Evolutionary conservation across 2,797 vertebrate species (phyloP).

Genomic region (Gorsachius magnificus): DNA sequence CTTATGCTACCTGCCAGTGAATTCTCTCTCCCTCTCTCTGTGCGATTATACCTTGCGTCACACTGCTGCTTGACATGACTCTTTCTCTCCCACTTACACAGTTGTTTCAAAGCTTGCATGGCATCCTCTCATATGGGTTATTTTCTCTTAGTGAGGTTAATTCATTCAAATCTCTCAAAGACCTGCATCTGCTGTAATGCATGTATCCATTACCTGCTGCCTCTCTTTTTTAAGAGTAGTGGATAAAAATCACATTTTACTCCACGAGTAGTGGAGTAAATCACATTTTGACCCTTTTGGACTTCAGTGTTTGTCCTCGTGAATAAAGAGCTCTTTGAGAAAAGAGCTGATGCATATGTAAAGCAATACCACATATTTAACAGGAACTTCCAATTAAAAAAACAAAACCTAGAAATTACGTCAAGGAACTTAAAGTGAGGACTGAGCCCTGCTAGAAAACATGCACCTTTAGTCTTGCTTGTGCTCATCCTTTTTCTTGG

Average conservation of each 20-base stretch:
- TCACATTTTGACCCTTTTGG: not conserved
- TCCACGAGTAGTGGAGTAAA: not conserved
- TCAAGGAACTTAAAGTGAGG: not conserved
- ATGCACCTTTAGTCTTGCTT: not conserved
- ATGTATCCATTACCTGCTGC: not conserved
- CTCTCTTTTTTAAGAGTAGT: not conserved
- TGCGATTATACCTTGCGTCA: not conserved
- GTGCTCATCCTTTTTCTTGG: not conserved
- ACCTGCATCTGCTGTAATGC: not conserved
- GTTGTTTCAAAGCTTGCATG: not conserved
- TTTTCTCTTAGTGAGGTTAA: not conserved
- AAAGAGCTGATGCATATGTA: not conserved
- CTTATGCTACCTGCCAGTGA: not conserved
- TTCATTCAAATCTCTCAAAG: not conserved
- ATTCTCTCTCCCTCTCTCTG: no score
- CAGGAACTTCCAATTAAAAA: not conserved
- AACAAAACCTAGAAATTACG: not conserved
- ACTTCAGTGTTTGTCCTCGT: not conserved
- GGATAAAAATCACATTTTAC: not conserved
- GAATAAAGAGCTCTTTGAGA: not conserved
- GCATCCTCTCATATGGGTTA: not conserved
- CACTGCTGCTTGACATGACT: not conserved
- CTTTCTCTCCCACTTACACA: not conserved
- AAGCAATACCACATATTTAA: not conserved
- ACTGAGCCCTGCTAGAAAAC: not conserved